These are phyloP conservation scores for Pipistrellus kuhlii DNA, from an alignment of 2,797 vertebrate species.

Conservation along the genomic window DNA sequence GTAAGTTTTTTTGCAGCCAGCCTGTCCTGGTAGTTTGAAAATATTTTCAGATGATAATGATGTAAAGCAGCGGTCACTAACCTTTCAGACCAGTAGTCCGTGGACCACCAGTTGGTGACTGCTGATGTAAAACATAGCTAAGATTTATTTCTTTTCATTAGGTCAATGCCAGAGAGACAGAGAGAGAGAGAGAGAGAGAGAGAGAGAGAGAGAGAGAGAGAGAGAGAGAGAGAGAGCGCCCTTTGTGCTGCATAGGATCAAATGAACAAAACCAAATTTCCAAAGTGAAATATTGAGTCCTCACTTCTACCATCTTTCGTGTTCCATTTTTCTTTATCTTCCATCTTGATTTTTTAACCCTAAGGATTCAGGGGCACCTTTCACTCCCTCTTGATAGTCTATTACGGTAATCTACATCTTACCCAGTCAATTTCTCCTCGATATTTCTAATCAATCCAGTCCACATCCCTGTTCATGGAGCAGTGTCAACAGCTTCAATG, in stretches of 20 bases:
- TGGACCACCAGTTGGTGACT: too few species aligned
- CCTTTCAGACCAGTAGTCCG: too few species aligned
- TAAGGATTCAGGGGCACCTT: neutral
- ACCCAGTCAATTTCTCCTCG: neutral
- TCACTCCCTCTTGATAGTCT: neutral
- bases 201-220: too few species aligned
- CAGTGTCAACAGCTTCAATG: too few species aligned
- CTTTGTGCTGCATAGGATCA: too few species aligned
- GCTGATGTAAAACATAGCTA: too few species aligned
- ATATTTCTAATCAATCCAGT: neutral
- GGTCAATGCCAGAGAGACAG: too few species aligned
- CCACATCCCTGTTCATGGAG: too few species aligned
- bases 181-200: too few species aligned
- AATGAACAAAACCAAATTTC: too few species aligned
- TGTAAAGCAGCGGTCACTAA: neutral
- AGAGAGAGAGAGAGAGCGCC: too few species aligned
- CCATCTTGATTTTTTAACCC: neutral
- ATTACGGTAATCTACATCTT: neutral
- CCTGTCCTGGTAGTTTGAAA: neutral
- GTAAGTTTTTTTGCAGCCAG: neutral
- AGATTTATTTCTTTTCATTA: too few species aligned
- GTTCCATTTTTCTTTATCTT: neutral
- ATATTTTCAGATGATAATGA: neutral
- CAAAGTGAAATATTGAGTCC: neutral
- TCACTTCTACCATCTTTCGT: neutral